Percentiles rank a stretch among this genome's conserved stretches.
Conservation (phyloP, 92 coral and sea anemone genomes). For the Epizoanthus scotinus region DNA sequence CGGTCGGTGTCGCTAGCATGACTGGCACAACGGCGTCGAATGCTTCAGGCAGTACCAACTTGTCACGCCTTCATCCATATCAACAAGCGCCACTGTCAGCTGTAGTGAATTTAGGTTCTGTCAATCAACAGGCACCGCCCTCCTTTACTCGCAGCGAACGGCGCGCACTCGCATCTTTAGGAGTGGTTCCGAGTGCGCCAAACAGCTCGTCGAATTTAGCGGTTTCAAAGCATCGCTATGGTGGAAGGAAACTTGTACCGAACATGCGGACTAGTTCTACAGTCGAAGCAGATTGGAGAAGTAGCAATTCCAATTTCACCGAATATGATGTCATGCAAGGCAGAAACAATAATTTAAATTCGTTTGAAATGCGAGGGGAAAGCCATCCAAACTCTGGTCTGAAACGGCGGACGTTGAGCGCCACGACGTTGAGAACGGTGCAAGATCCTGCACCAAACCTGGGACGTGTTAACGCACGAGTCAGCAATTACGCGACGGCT, state of each 20-base stretch:
- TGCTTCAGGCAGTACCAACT: conserved; percentile 27
- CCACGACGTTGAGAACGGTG: conserved; percentile 64
- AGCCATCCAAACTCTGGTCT: conserved; percentile 57
- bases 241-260: conserved; percentile 68
- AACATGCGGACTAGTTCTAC: conserved; percentile 49
- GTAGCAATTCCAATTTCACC: conserved; percentile 40
- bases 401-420: conserved; percentile 86
- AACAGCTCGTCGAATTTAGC: conserved; percentile 37
- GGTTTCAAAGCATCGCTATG: conserved; percentile 70
- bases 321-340: conserved; percentile 48
- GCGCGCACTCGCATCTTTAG: conserved; percentile 82
- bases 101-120: conserved; percentile 63
- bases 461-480: conserved; percentile 64
- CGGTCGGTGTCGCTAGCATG: conserved; percentile 33
- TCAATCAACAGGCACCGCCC: conserved; percentile 63
- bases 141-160: conserved; percentile 76
- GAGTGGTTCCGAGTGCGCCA: conserved; percentile 73
- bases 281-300: conserved; percentile 66
- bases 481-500: conserved; percentile 47
- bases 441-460: conserved; percentile 53
- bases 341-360: conserved; percentile 23
- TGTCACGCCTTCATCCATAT: conserved; percentile 70
- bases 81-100: conserved; percentile 70
- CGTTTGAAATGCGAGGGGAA: conserved; percentile 65
- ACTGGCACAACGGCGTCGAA: conserved; percentile 45